These are phyloP conservation scores for Chloebia gouldiae DNA, from an alignment of 2,113 vertebrate genomes.

Conservation along the genomic window DNA sequence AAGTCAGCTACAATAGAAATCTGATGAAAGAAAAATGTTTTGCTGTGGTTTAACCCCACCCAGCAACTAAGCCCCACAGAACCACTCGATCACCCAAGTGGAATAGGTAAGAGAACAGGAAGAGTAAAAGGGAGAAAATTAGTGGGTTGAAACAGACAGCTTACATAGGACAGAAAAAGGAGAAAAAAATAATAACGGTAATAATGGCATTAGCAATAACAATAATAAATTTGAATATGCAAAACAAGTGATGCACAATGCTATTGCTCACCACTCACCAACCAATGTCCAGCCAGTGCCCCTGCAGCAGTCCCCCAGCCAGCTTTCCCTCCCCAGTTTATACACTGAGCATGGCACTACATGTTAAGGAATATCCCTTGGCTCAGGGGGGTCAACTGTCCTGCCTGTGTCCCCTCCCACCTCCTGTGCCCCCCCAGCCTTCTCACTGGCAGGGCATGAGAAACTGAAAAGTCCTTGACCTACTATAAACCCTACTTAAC, in stretches of 20 bases:
- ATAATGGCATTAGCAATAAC: too few relatives aligned
- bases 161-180: neutral
- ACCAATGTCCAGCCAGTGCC: neutral
- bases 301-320: neutral
- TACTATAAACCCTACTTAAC: neutral
- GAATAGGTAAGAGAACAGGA: neutral
- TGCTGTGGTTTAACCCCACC: neutral
- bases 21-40: neutral
- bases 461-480: neutral
- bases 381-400: neutral
- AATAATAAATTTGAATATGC: neutral
- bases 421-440: neutral
- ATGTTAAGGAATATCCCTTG: neutral
- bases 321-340: neutral
- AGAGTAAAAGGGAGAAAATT: neutral
- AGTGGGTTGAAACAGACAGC: neutral
- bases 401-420: neutral
- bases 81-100: neutral
- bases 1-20: neutral
- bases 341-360: neutral
- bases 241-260: neutral
- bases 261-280: neutral
- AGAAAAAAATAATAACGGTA: neutral
- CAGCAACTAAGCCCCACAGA: neutral
- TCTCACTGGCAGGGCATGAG: accelerated